Base-by-base conservation (phyloP, 2,113 vertebrate species). In the Noctilio leporinus region DNA sequence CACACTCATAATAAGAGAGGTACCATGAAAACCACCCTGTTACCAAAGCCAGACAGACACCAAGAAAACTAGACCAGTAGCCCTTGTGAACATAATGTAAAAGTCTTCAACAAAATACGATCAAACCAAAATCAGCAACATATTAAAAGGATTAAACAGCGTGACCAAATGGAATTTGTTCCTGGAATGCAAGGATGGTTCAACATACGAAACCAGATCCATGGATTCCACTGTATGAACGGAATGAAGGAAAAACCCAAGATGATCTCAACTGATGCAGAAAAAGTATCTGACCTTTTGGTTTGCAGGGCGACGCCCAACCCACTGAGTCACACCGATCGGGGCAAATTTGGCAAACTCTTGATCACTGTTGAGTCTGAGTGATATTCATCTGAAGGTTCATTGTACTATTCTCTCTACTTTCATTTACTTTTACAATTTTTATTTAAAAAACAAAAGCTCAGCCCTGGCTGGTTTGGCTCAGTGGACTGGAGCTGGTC, bases 141-240 rank as follows among this genome's bases (percentile, higher is more conserved):
- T 15, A 19, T 17, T 40, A 62, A 78, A 49, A 40, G 51, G 40
- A 78, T 59, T 49, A 49, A 70, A 86, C 10, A 49, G 6, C 82
- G 30, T 17, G 35, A 72, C 64, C 40, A 51, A 85, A 64, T n/a
- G 14, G 73, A 62, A 43, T 62, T 47, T 40, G 67, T n/a, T 80
- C 73, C 51, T 70, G 26, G 73, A 80, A 93, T 43, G 40, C 73
- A 70, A 86, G n/a, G 73, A 40, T 80, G 51, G 43, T 59, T 86
- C 64, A 40, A 33, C 24, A 40, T 10, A 38, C 20, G 49, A 70
- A 93, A 69, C 26, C 40, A 47, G 19, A 40, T n/a, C 64, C 19
- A 2, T 26, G n/a, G 73, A 62, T 51, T 59, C 38, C 11, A 77
- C 49, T 22, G 17, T 14, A 14, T 7, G 38, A 82, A 59, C 22